These are phyloP conservation scores for Charaxes varanes DNA, from an alignment of 1,140 invertebrate species.

Conservation along the genomic window DNA sequence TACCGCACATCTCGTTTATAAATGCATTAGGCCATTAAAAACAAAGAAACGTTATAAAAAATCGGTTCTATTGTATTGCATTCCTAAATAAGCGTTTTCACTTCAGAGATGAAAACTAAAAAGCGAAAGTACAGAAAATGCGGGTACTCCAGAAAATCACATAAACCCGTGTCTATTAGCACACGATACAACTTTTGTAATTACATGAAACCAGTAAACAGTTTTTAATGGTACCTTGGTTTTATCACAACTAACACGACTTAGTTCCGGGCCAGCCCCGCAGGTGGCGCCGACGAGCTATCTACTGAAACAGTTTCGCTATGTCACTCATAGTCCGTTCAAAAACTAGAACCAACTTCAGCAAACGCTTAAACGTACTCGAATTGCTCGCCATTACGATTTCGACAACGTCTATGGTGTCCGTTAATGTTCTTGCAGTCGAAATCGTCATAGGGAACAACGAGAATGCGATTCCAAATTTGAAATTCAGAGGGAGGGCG, in stretches of 20 bases:
- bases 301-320: slow-evolving; percentile 1
- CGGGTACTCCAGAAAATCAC: slow-evolving; percentile 32
- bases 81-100: slow-evolving; percentile 1
- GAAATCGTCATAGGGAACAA: slow-evolving; percentile 25
- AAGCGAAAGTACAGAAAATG: slow-evolving; percentile 27
- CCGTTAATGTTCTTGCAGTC: slow-evolving; percentile 16
- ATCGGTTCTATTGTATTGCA: slow-evolving; percentile 6
- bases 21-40: slow-evolving; percentile 39
- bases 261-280: slow-evolving; percentile 20
- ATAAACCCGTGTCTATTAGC: slow-evolving; percentile 37
- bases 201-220: slow-evolving; percentile 18
- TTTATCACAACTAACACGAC: slow-evolving; percentile 50
- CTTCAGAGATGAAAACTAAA: slow-evolving; percentile 7
- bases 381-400: slow-evolving; percentile 8
- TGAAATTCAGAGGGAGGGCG: not conserved
- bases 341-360: slow-evolving; percentile 1
- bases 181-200: slow-evolving; percentile 34
- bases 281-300: slow-evolving; percentile 9
- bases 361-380: slow-evolving; percentile 17
- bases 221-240: slow-evolving; percentile 18
- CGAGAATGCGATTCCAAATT: slow-evolving; percentile 9
- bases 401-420: slow-evolving; percentile 5
- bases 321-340: slow-evolving; percentile 7
- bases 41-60: slow-evolving; percentile 6
- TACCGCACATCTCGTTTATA: slow-evolving; percentile 35